Base-by-base conservation (phyloP, 1,140 invertebrate genomes). In the Drosophila willistoni region DNA sequence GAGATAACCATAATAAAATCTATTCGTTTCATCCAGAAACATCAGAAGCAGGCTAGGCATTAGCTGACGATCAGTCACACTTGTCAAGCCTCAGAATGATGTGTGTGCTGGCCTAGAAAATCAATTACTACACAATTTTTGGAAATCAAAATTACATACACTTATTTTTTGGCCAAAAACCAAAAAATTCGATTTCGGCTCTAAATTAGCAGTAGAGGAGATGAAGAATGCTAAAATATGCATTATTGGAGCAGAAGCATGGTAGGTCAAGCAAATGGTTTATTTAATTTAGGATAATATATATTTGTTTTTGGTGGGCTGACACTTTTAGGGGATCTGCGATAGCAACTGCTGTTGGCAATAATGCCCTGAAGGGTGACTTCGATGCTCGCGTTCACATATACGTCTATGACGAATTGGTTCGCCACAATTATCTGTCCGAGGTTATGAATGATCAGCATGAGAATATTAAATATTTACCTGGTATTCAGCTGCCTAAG, bases 401-500 rank as follows among this genome's bases (percentile, higher is more conserved):
- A 3, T 89, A 89, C 51, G 84, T 78, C 1, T 70, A 75, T 14
- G 84, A 89, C 36, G 84, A 89, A 33, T 56, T 80, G 33, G 70
- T 79, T 1, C 25, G 67, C 5, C 60, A 36, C 42, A 84, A 60
- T 17, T 62, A 64, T 10, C 36, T 89, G 0, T 89, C 80, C 0
- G 67, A 89, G 39, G 61, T 90, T 5, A 89, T 89, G 1, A 89
- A 89, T n/a, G 64, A 67, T 39, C 60, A 34, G 1, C 85, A 89
- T 25, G 84, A 89, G 19, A 89, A 89, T 62, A 71, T 89, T 29
- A 89, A 84, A 61, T 84, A 89, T 60, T 64, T 89, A 36, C 80
- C 84, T 25, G 84, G 84, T 29, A 84, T 89, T 6, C 68, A 61
- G 47, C 51, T 89, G 19, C 71, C 80, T 17, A 13, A 34, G 7